Conservation (phyloP, 2,797 vertebrate genomes). For the Fratercula arctica region DNA sequence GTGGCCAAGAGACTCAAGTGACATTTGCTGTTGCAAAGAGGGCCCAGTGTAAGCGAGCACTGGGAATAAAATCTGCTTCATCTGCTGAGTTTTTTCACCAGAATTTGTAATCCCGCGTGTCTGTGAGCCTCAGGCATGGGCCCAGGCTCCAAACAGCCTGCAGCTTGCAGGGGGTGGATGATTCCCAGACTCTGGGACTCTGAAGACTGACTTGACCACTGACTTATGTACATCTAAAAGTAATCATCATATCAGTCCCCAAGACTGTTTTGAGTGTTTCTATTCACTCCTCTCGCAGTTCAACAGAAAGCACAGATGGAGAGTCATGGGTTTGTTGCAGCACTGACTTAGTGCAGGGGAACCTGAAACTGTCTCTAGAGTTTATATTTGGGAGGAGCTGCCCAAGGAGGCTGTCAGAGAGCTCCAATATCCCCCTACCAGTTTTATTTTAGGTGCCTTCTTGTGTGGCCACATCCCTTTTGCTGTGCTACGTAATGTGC, state of each 20-base stretch:
- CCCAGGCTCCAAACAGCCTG: not conserved
- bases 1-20: not conserved
- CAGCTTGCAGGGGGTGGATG: not conserved
- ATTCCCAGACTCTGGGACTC: not conserved
- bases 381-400: conserved; percentile 19
- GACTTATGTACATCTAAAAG: not conserved
- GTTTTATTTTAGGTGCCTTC: not conserved
- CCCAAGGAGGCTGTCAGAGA: not conserved
- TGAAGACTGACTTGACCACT: not conserved
- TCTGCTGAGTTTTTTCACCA: not conserved
- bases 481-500: not conserved
- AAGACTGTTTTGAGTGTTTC: not conserved
- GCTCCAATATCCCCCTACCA: not conserved
- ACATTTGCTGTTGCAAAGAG: not conserved
- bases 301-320: conserved; percentile 13
- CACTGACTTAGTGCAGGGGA: not conserved
- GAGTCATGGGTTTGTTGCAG: not conserved
- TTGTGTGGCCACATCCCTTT: not conserved
- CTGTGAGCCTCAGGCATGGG: not conserved
- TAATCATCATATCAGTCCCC: not conserved
- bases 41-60: fast-evolving
- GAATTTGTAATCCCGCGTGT: not conserved
- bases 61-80: not conserved
- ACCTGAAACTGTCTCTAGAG: not conserved
- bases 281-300: not conserved